Evolutionary conservation across 2,888 invertebrate genomes (phyloP), one percentile per base, ranked within the genome.

Genomic region (Drepana falcataria): DNA sequence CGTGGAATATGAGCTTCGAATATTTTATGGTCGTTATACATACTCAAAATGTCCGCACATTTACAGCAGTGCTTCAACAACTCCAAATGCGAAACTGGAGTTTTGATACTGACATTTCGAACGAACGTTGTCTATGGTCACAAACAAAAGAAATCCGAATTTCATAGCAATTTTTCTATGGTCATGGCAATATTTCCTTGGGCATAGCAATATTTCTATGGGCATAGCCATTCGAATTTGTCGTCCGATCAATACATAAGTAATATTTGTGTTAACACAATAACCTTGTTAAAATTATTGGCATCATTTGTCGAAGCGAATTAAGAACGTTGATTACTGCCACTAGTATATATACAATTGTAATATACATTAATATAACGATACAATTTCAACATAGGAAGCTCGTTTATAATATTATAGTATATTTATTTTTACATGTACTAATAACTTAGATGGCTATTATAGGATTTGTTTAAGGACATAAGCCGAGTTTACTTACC

Each of bases 241-340:
- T 73, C 78, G 76, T 75, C 77, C 78, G 69, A 71, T 63, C 9
- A 44, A 44, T 9, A 44, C 44, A 44, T 9, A 37, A 4, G 37
- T 37, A 37, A 21, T 21, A 21, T 21, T 21, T 21, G 21, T 21
- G 21, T 21, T 21, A 21, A 21, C 21, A 21, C 21, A 21, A 21
- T 21, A 21, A 21, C 21, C 21, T 21, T 21, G 21, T 21, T 21
- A 21, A 21, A 21, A 21, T 21, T 21, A 21, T 21, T 40, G 7
- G 4, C 64, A 71, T 71, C 66, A 69, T 69, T 77, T 73, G 73
- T 76, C 75, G 75, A 71, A 71, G 63, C 58, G 71, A 75, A 79
- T 78, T 78, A 79, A 66, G 80, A 86, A 82, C 85, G 81, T 86
- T 77, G 67, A 85, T 80, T 83, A 91, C 90, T 91, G 90, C 90